Base-by-base conservation (phyloP, 2,888 invertebrate species). In the Germaria angustata region DNA sequence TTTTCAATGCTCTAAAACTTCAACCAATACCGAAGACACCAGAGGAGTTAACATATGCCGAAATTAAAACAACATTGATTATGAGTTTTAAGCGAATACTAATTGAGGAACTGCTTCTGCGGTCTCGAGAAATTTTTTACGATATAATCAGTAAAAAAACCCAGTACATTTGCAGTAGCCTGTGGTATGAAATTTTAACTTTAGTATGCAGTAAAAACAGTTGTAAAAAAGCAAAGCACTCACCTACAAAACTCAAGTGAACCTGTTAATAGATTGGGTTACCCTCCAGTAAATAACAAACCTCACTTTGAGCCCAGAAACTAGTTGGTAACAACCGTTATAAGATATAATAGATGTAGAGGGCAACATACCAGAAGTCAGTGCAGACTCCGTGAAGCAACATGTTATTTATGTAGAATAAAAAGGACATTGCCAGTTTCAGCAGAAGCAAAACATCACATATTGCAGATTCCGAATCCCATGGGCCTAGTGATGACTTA, bases 21-120 rank as follows among this genome's bases (percentile, higher is more conserved):
- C 44, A 15, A 44, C 15, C 44, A 44, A 44, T 6, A 6, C 17
- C 44, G 44, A 15, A 44, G 17, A 44, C 44, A 17, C 7, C n/a
- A n/a, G n/a, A n/a, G n/a, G n/a, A n/a, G n/a, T n/a, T n/a, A n/a
- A n/a, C n/a, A n/a, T n/a, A n/a, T n/a, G n/a, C n/a, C n/a, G n/a
- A n/a, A n/a, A n/a, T n/a, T n/a, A n/a, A n/a, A n/a, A n/a, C n/a
- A n/a, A 17, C 44, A 44, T 44, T 44, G 15, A 17, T 15, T 44
- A 44, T 17, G 17, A 4, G 15, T 44, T 44, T 15, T 44, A 3
- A 44, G 5, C 15, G 44, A 15, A 15, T 44, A 44, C 15, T 15
- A 44, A 7, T 44, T n/a, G n/a, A n/a, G n/a, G 20, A 82, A 2
- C 69, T 66, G 44, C 80, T 82, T 1, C 28, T 82, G 17, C 59